phyloP scores from a whole-genome alignment of 2,888 invertebrate genomes.

The Mycalesis mineus region DNA sequence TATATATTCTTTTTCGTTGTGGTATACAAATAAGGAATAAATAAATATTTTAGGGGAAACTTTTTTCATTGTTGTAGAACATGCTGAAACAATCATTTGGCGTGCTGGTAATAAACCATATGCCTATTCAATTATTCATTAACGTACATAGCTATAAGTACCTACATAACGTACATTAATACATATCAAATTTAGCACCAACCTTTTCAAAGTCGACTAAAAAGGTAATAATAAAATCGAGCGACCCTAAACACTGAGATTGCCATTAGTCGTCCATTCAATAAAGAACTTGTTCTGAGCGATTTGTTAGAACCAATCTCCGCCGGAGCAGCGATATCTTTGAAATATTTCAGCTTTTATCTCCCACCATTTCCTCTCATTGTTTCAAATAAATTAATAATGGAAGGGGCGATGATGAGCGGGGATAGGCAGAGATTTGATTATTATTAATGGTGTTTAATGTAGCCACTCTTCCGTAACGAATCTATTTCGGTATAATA shows the following conservation, averaged over 20 bases:
- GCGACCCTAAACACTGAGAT: conserved; percentile 3
- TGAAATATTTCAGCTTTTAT: conserved; percentile 27
- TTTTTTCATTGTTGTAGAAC: too few relatives aligned
- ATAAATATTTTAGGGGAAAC: too few relatives aligned
- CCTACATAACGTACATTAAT: too few relatives aligned
- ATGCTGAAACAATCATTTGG: too few relatives aligned
- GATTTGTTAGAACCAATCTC: conserved; percentile 29
- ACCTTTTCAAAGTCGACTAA: too few relatives aligned
- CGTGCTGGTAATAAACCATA: too few relatives aligned
- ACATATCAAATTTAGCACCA: too few relatives aligned
- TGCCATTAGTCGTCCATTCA: conserved; percentile 17
- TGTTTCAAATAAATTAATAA: conserved; percentile 29
- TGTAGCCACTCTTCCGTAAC: conserved; percentile 9
- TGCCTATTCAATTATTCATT: too few relatives aligned
- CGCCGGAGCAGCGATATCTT: conserved; percentile 20
- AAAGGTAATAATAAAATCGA: too few relatives aligned
- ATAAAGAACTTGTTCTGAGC: conserved; percentile 18
- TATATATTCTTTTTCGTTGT: too few relatives aligned
- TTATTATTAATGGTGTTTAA: conserved; percentile 25
- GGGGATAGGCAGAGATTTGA: conserved; percentile 18
- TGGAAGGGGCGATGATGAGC: conserved; percentile 21
- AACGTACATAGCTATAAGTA: too few relatives aligned
- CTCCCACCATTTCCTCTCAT: conserved; percentile 25
- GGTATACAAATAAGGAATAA: too few relatives aligned
- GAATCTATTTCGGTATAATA: conserved; percentile 1